These are phyloP conservation scores for Chelidonichthys spinosus DNA, from an alignment of 2,797 vertebrate genomes.

Conservation along the genomic window DNA sequence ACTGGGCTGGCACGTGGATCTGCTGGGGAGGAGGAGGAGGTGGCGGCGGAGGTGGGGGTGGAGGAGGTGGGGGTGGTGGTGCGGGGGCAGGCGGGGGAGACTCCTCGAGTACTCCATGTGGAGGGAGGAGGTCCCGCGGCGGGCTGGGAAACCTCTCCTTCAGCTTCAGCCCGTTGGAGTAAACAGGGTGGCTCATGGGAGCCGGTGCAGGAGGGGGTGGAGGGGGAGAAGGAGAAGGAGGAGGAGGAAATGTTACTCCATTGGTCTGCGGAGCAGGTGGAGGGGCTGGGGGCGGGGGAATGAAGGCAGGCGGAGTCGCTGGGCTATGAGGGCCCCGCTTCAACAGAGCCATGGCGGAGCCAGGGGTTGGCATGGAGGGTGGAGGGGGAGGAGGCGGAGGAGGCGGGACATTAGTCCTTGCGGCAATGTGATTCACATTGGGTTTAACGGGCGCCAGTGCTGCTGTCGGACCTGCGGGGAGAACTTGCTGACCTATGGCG, in stretches of 20 bases:
- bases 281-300: slow-evolving; percentile 54
- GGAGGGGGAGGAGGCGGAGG: slow-evolving; percentile 85
- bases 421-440: slow-evolving; percentile 80
- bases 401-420: slow-evolving; percentile 84
- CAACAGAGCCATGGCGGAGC: slow-evolving; percentile 91
- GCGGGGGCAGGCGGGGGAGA: slow-evolving; percentile 73
- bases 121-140: slow-evolving; percentile 74
- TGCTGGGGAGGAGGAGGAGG: slow-evolving; percentile 76
- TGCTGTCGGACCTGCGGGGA: slow-evolving; percentile 23
- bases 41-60: slow-evolving; percentile 64
- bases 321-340: slow-evolving; percentile 78
- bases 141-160: slow-evolving; percentile 87
- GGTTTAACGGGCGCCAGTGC: slow-evolving; percentile 74
- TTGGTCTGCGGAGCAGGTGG: slow-evolving; percentile 35
- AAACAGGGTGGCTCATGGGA: slow-evolving; percentile 37
- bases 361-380: slow-evolving; percentile 86
- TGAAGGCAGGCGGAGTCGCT: slow-evolving; percentile 56
- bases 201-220: slow-evolving; percentile 30
- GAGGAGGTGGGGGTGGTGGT: slow-evolving; percentile 72
- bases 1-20: slow-evolving; percentile 48
- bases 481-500: slow-evolving; percentile 55
- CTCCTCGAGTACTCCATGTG: slow-evolving; percentile 61
- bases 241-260: slow-evolving; percentile 52
- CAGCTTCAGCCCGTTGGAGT: slow-evolving; percentile 64
- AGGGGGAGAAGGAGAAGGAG: slow-evolving; percentile 64